Percentiles rank a stretch among this genome's conserved stretches.
Evolutionary conservation across 1,140 invertebrate species (phyloP).

Genomic region (Cyclina sinensis): DNA sequence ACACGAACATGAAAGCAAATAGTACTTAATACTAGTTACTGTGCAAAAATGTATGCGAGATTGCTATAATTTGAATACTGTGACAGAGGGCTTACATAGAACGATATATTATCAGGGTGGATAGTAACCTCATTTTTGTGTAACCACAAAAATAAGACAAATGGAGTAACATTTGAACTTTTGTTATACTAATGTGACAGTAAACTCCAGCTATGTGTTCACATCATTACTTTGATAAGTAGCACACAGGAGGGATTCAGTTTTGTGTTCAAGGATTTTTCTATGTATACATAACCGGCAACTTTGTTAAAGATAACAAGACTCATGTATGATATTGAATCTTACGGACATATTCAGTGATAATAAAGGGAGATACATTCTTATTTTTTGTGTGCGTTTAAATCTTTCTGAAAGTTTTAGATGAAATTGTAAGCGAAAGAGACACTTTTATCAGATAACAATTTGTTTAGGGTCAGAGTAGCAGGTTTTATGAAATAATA

Average conservation of each 20-base stretch:
- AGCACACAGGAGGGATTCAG: background rate
- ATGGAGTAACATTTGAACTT: slow-evolving; percentile 26
- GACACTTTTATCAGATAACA: slow-evolving; percentile 5
- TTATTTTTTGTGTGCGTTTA: background rate
- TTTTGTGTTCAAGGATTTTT: background rate
- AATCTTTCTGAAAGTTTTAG: background rate
- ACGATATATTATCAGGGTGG: slow-evolving; percentile 19
- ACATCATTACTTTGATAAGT: slow-evolving; percentile 25
- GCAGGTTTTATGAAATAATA: slow-evolving; percentile 33
- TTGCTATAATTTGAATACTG: background rate
- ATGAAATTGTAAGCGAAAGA: background rate
- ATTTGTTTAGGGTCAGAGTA: slow-evolving; percentile 21
- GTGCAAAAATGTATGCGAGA: background rate
- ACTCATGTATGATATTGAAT: background rate
- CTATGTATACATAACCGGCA: background rate
- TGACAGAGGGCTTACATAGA: background rate
- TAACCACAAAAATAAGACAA: slow-evolving; percentile 21
- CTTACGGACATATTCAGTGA: background rate
- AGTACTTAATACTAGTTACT: too few relatives aligned
- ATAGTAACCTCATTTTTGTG: slow-evolving; percentile 21
- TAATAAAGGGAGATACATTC: background rate
- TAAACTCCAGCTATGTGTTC: slow-evolving; percentile 1
- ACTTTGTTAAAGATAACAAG: background rate
- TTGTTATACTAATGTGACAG: slow-evolving; percentile 18
- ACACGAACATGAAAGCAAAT: too few relatives aligned